phyloP scores from a whole-genome alignment of 2,113 vertebrate species.

The Chaetura pelagica region DNA sequence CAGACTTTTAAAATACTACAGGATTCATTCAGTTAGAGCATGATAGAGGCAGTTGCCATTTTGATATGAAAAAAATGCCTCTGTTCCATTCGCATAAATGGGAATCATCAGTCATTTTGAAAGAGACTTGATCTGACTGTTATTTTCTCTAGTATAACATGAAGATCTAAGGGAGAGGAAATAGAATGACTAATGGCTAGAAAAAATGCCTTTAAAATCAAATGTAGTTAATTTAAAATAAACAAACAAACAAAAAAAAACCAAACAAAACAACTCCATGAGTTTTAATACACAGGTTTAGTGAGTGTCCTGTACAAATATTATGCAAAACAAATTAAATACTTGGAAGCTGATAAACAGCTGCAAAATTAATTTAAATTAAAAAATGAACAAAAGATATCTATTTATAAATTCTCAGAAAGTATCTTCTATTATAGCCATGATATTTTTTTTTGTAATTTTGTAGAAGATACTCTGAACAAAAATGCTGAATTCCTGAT shows the following conservation, averaged over 20 bases:
- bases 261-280: background rate
- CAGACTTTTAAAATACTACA: background rate
- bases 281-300: constrained; percentile 1
- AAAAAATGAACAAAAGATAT: background rate
- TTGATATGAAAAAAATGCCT: constrained; percentile 45
- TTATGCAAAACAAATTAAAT: background rate
- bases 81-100: constrained; percentile 23
- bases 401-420: background rate
- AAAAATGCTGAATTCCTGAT: background rate
- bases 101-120: constrained; percentile 43
- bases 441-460: background rate
- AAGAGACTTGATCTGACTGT: constrained; percentile 19
- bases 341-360: background rate
- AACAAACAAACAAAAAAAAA: background rate
- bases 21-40: background rate
- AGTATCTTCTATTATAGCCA: background rate
- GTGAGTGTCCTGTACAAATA: background rate
- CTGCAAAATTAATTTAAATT: constrained; percentile 5
- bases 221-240: background rate
- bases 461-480: background rate
- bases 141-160: constrained; percentile 40
- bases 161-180: constrained; percentile 8
- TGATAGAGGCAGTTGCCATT: constrained; percentile 2
- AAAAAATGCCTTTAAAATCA: background rate
- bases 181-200: constrained; percentile 11